A percentile compares a stretch with the other conserved stretches of the same genome.
Evolutionary conservation across 2,888 invertebrate genomes (phyloP).

Genomic region (Glaucopsyche alexis): DNA sequence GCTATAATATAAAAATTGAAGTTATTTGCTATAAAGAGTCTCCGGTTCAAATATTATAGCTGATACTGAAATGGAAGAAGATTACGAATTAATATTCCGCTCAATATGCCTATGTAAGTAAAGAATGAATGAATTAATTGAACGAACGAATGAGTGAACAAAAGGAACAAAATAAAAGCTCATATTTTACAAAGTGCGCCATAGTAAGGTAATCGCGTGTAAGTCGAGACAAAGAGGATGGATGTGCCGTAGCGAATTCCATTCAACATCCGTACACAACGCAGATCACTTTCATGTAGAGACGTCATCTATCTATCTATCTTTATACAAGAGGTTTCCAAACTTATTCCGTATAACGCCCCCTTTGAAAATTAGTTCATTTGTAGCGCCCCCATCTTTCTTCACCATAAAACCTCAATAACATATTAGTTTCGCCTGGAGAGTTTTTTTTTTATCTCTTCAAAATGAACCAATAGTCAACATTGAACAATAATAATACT

Average conservation of each 20-base stretch:
- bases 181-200: not conserved
- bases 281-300: not conserved
- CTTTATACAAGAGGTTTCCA: too few relatives aligned
- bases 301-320: not conserved
- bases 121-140: conserved; percentile 7
- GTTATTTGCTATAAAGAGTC: too few relatives aligned
- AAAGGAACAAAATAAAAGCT: not conserved
- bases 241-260: conserved; percentile 7
- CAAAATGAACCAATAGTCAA: too few relatives aligned
- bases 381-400: too few relatives aligned
- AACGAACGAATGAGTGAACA: conserved; percentile 6
- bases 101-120: not conserved
- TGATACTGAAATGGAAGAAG: not conserved
- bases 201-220: conserved; percentile 15
- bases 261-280: conserved; percentile 12
- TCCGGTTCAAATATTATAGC: not conserved
- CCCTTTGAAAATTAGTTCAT: too few relatives aligned
- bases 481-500: too few relatives aligned
- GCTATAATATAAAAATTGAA: too few relatives aligned
- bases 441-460: too few relatives aligned
- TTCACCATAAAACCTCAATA: too few relatives aligned
- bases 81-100: not conserved
- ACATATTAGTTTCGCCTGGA: too few relatives aligned
- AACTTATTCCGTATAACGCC: too few relatives aligned
- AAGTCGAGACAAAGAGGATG: conserved; percentile 19